These are phyloP conservation scores for Hypanus sabinus DNA, from an alignment of 2,113 vertebrate species.

Conservation along the genomic window DNA sequence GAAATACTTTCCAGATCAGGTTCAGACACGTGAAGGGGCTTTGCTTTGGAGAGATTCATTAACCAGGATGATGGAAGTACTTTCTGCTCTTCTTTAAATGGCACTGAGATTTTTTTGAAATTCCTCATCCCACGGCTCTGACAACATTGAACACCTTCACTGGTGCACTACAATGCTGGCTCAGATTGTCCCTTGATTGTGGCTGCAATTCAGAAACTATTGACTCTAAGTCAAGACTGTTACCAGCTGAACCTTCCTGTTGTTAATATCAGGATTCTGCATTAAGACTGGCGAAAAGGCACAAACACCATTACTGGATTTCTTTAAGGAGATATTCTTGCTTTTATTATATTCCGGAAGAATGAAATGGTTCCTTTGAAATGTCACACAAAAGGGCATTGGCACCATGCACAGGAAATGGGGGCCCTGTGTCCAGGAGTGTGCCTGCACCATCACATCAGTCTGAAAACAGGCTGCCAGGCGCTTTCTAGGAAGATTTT, in stretches of 20 bases:
- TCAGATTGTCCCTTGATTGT: not conserved
- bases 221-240: not conserved
- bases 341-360: not conserved
- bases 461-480: not conserved
- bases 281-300: not conserved
- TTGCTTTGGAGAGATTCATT: not conserved
- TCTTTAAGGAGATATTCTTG: not conserved
- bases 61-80: not conserved
- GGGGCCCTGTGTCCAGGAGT: not conserved
- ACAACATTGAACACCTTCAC: not conserved
- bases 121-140: not conserved
- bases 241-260: not conserved
- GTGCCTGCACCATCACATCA: not conserved
- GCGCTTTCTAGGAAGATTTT: not conserved
- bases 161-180: not conserved
- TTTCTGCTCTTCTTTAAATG: not conserved
- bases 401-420: not conserved
- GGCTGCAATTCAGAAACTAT: not conserved
- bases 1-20: not conserved
- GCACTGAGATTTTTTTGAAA: not conserved
- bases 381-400: not conserved
- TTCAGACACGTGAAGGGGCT: not conserved
- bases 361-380: not conserved
- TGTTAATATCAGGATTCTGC: not conserved
- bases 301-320: not conserved